Percentiles rank a stretch among this genome's conserved stretches.
Conservation (phyloP, 2,797 vertebrate genomes). For the Leptoclinus maculatus region DNA sequence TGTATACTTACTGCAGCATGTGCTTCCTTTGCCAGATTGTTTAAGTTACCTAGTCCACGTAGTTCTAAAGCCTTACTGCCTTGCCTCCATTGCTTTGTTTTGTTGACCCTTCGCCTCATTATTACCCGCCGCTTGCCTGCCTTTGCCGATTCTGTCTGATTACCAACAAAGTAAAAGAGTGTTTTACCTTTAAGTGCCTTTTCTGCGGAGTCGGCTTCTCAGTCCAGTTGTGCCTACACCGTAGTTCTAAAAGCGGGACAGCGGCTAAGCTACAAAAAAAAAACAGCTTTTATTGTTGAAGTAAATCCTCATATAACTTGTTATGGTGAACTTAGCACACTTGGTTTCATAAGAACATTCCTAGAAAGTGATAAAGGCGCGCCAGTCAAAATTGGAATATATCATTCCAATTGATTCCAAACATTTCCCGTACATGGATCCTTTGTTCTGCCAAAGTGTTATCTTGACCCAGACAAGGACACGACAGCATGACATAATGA, state of each 20-base stretch:
- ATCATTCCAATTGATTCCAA: too few relatives aligned
- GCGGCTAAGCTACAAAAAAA: not conserved
- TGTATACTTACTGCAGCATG: not conserved
- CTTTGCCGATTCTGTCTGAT: slow-evolving; percentile 9
- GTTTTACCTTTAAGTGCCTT: not conserved
- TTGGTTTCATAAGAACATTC: too few relatives aligned
- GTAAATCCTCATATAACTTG: too few relatives aligned
- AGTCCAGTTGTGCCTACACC: not conserved
- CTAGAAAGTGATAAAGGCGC: too few relatives aligned
- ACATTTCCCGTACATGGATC: too few relatives aligned
- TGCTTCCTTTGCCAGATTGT: not conserved
- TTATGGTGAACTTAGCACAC: too few relatives aligned
- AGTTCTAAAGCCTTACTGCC: not conserved
- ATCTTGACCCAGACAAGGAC: too few relatives aligned
- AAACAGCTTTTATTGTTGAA: not conserved
- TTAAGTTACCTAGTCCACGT: not conserved
- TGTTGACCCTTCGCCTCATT: slow-evolving; percentile 17
- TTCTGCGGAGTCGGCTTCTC: slow-evolving; percentile 7
- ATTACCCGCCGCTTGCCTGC: slow-evolving; percentile 6
- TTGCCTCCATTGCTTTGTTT: not conserved
- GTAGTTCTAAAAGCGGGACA: not conserved
- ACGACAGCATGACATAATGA: too few relatives aligned
- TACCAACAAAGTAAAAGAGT: slow-evolving; percentile 1
- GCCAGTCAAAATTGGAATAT: too few relatives aligned
- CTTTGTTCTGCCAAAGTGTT: too few relatives aligned